These are phyloP conservation scores for Apeltes quadracus DNA, from an alignment of 2,113 vertebrate genomes.

Conservation along the genomic window DNA sequence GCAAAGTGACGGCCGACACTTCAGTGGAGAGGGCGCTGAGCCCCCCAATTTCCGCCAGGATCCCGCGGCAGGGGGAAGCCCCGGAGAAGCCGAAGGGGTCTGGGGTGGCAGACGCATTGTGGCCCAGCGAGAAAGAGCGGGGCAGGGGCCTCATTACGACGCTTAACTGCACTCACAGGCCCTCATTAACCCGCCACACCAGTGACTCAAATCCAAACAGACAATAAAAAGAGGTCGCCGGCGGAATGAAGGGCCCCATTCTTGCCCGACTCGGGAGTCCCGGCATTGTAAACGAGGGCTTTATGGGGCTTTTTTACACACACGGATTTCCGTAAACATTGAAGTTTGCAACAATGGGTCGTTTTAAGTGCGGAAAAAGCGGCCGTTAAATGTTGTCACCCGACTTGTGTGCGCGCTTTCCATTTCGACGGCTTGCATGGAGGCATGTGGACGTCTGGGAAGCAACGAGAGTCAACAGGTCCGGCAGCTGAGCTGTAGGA, in stretches of 20 bases:
- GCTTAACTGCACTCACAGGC: conserved; percentile 78
- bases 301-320: conserved; percentile 52
- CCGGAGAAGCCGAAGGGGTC: conserved; percentile 57
- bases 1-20: conserved; percentile 80
- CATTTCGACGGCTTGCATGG: conserved; percentile 15
- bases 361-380: conserved; percentile 19
- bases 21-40: conserved; percentile 69
- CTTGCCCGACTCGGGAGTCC: conserved; percentile 36
- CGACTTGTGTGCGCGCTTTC: conserved; percentile 19
- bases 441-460: conserved; percentile 30
- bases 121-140: conserved; percentile 65
- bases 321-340: conserved; percentile 45
- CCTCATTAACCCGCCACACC: conserved; percentile 80
- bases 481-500: conserved; percentile 34
- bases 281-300: conserved; percentile 40
- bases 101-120: conserved; percentile 74
- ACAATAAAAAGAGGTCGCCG: conserved; percentile 66
- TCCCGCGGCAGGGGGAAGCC: conserved; percentile 69
- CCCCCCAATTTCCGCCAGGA: conserved; percentile 71
- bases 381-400: conserved; percentile 5
- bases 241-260: conserved; percentile 56
- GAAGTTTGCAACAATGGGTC: conserved; percentile 27
- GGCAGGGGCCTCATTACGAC: conserved; percentile 77
- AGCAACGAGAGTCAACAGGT: too few species aligned
- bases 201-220: conserved; percentile 79